These are phyloP conservation scores for Clytia hemisphaerica DNA, from an alignment of 30 jellyfish, hydroid and myxozoan species.

Conservation along the genomic window DNA sequence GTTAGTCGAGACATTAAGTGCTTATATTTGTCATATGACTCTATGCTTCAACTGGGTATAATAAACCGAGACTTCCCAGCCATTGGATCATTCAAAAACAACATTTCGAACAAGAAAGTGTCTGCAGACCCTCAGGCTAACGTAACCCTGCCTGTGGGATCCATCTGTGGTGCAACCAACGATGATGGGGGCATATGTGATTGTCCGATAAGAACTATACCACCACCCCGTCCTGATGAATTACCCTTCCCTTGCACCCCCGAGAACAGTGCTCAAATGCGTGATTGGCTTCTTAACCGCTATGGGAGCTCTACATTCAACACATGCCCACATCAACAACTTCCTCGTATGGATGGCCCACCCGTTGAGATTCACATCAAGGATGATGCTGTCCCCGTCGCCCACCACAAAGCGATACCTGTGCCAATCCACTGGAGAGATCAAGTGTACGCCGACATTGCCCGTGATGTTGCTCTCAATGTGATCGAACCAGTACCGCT, in stretches of 20 bases:
- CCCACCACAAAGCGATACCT: conserved; percentile 4
- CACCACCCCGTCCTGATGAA: conserved; percentile 1
- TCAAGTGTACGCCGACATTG: background rate
- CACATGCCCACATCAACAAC: conserved; percentile 21
- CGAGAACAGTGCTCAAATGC: background rate
- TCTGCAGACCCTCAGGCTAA: background rate
- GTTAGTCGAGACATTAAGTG: too few relatives aligned
- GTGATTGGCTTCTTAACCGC: background rate
- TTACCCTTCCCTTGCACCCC: conserved; percentile 2
- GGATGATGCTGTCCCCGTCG: background rate
- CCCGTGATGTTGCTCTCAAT: conserved; percentile 8
- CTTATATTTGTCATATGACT: background rate
- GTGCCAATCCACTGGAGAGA: conserved; percentile 13
- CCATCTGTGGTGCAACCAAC: background rate
- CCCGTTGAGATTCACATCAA: background rate
- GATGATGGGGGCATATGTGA: background rate
- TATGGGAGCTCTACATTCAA: background rate
- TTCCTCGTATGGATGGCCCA: background rate
- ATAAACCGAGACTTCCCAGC: background rate
- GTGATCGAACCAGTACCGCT: conserved; percentile 6
- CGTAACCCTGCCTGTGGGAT: too few relatives aligned
- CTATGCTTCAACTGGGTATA: background rate
- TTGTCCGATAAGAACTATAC: background rate
- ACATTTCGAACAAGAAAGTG: background rate
- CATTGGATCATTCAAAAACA: background rate